Conservation (phyloP, 2,888 invertebrate species). For the Endomychus coccineus region DNA sequence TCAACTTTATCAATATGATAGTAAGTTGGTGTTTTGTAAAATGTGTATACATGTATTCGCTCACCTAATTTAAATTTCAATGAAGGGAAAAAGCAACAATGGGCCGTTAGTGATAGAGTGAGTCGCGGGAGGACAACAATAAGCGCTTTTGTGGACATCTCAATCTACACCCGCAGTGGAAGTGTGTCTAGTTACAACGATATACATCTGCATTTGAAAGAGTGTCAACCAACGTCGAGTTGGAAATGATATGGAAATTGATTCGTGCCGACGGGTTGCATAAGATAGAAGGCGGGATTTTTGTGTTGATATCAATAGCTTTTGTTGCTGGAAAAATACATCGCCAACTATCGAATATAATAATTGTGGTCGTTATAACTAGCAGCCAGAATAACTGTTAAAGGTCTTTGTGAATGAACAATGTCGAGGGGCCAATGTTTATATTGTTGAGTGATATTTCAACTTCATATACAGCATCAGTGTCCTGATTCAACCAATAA, state of each 20-base stretch:
- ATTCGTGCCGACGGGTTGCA: conserved; percentile 28
- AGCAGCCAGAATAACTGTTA: no score
- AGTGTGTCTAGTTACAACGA: conserved; percentile 37
- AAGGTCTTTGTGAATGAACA: no score
- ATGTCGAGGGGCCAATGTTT: no score
- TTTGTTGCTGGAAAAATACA: no score
- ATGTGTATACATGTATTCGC: conserved; percentile 19
- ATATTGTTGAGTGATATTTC: no score
- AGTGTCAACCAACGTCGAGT: conserved; percentile 36
- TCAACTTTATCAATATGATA: no score
- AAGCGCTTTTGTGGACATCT: conserved; percentile 29
- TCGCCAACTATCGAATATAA: no score
- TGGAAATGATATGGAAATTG: conserved; percentile 41
- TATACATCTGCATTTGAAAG: conserved; percentile 42
- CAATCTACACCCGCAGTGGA: conserved; percentile 33
- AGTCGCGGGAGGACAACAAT: conserved; percentile 17
- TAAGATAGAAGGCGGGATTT: conserved; percentile 11
- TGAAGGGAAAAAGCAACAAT: conserved; percentile 25
- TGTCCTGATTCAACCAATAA: no score
- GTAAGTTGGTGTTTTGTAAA: no score
- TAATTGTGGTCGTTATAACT: no score
- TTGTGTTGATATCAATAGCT: no score
- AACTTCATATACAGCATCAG: no score
- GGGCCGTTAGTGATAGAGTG: conserved; percentile 18
- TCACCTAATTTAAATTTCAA: conserved; percentile 29